Evolutionary conservation across 2,113 vertebrate genomes (phyloP).

Genomic region (Empidonax traillii): DNA sequence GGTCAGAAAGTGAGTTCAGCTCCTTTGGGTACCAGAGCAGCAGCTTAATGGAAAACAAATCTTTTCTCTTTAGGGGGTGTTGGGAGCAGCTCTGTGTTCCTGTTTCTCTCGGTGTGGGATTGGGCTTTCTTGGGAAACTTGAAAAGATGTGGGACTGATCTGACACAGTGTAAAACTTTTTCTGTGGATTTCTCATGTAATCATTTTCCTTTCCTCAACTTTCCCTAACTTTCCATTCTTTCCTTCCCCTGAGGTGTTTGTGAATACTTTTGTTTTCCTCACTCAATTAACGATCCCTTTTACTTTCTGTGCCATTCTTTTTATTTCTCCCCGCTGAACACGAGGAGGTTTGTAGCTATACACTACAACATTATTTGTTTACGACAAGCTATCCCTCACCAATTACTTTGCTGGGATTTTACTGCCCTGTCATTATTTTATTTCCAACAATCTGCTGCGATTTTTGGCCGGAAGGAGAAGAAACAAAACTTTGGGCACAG

Average conservation of each 20-base stretch:
- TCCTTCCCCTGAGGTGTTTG: not conserved
- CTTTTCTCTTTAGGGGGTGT: not conserved
- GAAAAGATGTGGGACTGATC: not conserved
- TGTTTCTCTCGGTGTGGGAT: not conserved
- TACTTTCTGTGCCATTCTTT: not conserved
- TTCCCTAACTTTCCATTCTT: not conserved
- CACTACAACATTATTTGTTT: not conserved
- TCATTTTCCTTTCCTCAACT: not conserved
- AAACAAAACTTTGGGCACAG: not conserved
- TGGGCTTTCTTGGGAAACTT: not conserved
- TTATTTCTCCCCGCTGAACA: constrained; percentile 1
- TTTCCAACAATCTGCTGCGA: not conserved
- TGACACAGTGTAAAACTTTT: not conserved
- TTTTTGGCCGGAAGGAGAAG: not conserved
- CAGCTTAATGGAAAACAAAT: not conserved
- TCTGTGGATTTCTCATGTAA: not conserved
- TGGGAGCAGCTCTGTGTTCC: not conserved
- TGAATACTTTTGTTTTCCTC: not conserved
- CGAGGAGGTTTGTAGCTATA: not conserved
- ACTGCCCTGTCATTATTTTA: not conserved
- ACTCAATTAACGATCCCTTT: not conserved
- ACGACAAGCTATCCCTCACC: not conserved
- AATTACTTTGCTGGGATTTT: constrained; percentile 3
- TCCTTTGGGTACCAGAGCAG: not conserved
- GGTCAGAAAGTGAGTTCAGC: not conserved